phyloP scores from a whole-genome alignment of 2,888 invertebrate genomes.

The Slavum lentiscoides region DNA sequence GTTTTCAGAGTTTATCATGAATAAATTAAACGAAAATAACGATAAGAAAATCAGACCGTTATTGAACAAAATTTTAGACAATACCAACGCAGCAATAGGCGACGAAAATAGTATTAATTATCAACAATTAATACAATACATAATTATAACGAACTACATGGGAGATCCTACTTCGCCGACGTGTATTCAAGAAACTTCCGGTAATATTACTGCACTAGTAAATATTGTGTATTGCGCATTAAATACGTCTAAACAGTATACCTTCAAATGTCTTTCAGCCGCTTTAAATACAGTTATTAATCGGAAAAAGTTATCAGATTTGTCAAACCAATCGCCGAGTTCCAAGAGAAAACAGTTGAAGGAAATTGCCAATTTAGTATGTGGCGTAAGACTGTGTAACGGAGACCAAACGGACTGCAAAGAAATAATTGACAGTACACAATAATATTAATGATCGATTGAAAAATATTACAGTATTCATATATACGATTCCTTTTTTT shows the following conservation, averaged over 20 bases:
- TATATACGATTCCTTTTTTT: not conserved
- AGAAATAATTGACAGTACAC: conserved; percentile 4
- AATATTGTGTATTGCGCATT: not conserved
- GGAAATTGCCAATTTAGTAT: conserved; percentile 6
- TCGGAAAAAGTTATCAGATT: not conserved
- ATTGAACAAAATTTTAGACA: conserved; percentile 10
- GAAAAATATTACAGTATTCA: not conserved
- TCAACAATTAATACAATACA: conserved; percentile 14
- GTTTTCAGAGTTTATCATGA: conserved; percentile 11
- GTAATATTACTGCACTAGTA: not conserved
- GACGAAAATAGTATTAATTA: not conserved
- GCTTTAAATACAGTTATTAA: not conserved
- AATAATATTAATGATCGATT: not conserved
- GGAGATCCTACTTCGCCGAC: conserved; percentile 17
- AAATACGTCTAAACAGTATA: too few species aligned
- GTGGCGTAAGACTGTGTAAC: not conserved
- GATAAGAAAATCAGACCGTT: not conserved
- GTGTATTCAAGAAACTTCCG: conserved; percentile 10
- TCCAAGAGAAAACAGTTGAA: conserved; percentile 9
- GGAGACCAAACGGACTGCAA: not conserved
- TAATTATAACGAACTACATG: conserved; percentile 31
- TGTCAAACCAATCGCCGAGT: not conserved
- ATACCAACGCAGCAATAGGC: not conserved
- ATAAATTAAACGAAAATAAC: not conserved
- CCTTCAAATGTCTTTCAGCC: not conserved